phyloP scores from a whole-genome alignment of 2,113 vertebrate species.

The Syrrhaptes paradoxus region DNA sequence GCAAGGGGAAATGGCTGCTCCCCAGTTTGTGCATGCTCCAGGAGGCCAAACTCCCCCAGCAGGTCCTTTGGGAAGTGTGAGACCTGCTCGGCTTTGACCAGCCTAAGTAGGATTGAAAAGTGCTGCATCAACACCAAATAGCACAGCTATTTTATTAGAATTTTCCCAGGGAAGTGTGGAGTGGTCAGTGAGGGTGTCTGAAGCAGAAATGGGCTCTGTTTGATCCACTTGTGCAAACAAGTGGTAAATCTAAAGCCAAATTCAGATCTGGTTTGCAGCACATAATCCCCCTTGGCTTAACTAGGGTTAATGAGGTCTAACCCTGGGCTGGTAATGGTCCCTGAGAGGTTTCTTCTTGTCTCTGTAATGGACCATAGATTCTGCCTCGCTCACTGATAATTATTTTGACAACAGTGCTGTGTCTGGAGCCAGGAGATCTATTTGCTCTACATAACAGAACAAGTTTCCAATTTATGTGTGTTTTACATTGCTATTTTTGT shows the following conservation, averaged over 20 bases:
- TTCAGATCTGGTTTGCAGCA: constrained; percentile 31
- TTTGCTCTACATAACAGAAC: neutral
- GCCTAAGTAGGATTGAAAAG: neutral
- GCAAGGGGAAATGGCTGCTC: neutral
- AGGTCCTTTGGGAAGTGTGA: neutral
- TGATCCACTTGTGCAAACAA: constrained; percentile 42
- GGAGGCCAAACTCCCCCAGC: neutral
- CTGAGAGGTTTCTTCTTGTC: neutral
- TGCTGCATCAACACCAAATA: neutral
- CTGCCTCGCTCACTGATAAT: neutral
- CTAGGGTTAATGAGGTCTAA: constrained; percentile 26
- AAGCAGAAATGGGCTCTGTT: neutral
- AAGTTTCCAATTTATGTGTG: neutral
- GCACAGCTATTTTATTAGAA: neutral
- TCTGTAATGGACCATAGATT: neutral
- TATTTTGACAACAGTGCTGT: neutral
- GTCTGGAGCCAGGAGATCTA: neutral
- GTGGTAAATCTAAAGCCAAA: constrained; percentile 36
- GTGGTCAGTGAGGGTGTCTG: neutral
- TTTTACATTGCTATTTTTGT: neutral
- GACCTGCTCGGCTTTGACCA: neutral
- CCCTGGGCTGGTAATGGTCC: neutral
- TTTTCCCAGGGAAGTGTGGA: constrained; percentile 3
- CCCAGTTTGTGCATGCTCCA: neutral
- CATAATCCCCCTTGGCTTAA: constrained; percentile 18